Base-by-base conservation (phyloP, 2,797 vertebrate species). In the Enteromius thamalakanensis region DNA sequence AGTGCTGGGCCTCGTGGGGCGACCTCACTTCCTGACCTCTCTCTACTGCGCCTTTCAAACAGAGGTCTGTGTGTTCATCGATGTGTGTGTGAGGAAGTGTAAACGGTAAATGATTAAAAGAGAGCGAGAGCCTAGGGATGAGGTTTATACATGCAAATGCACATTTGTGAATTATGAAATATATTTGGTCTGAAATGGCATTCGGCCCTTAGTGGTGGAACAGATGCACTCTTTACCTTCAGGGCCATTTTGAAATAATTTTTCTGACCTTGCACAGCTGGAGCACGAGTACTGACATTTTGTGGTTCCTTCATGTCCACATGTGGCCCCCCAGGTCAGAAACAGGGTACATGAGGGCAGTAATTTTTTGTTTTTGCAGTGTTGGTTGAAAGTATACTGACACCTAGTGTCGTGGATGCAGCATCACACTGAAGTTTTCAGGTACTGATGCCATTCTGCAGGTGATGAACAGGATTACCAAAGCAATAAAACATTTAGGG, bases 31-130 rank as follows among this genome's bases (percentile, higher is more conserved):
- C 88, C 96, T 98, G 86, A 98, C 97, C 0, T 94, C 95, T 3
- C 96, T 98, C 6, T 96, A 97, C 89, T 95, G 95, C 55, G 96
- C 96, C 84, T 98, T 97, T 91, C 97, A 97, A 92, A 97, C 96
- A 0, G 94, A 95, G 94, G 97, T 95, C 85, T 62, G 77, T 60
- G 55, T 92, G 88, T 79, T 84, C 85, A 79, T 76, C 15, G 2
- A 11, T 83, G 1, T 84, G 84, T 14, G 42, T 45, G 40, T 42
- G 40, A 9, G 40, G 42, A 51, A 9, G 5, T 34, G 8, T 15
- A 51, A 65, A 21, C 3, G 11, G 32, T 79, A 51, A 62, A 77
- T 67, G 62, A 79, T 79, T 80, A 60, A 55, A 40, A 69, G 32
- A 53, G n/a, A 70, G n/a, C n/a, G 2, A 34, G 26, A 40, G 40